Conservation (phyloP, 2,888 invertebrate species). For the Stenichneumon culpator region DNA sequence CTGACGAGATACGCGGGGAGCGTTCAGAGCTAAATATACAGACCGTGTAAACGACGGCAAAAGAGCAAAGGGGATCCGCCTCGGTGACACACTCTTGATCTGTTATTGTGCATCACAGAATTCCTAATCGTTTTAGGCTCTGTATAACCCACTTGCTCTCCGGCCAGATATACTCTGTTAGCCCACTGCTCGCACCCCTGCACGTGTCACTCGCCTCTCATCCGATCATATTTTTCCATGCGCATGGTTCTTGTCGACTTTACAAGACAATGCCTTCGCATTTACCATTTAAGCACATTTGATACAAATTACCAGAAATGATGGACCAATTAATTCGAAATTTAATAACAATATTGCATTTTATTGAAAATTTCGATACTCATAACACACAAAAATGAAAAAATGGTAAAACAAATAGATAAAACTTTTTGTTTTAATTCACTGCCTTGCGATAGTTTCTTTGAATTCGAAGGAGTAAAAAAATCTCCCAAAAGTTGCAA, state of each 20-base stretch:
- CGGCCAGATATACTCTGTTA: constrained; percentile 10
- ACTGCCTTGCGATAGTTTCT: too few species aligned
- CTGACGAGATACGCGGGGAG: constrained; percentile 18
- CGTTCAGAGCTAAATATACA: constrained; percentile 21
- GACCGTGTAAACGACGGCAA: constrained; percentile 52
- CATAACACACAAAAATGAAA: too few species aligned
- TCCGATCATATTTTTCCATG: constrained; percentile 25
- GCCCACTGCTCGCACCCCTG: constrained; percentile 27
- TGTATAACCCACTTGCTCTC: constrained; percentile 44
- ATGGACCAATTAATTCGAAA: too few species aligned
- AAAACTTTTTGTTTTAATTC: too few species aligned
- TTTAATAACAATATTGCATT: too few species aligned
- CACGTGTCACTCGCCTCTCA: constrained; percentile 10
- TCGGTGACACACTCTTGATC: constrained; percentile 45
- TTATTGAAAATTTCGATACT: too few species aligned
- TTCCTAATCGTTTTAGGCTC: constrained; percentile 59
- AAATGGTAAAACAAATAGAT: too few species aligned
- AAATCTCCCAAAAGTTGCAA: not conserved
- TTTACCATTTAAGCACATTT: too few species aligned
- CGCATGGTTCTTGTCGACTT: not conserved
- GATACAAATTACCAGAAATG: too few species aligned
- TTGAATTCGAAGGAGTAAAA: too few species aligned
- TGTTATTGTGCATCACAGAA: constrained; percentile 55
- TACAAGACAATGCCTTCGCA: not conserved
- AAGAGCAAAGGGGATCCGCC: constrained; percentile 17